phyloP scores from a whole-genome alignment of 2,113 vertebrate species.

The Puntigrus tetrazona region DNA sequence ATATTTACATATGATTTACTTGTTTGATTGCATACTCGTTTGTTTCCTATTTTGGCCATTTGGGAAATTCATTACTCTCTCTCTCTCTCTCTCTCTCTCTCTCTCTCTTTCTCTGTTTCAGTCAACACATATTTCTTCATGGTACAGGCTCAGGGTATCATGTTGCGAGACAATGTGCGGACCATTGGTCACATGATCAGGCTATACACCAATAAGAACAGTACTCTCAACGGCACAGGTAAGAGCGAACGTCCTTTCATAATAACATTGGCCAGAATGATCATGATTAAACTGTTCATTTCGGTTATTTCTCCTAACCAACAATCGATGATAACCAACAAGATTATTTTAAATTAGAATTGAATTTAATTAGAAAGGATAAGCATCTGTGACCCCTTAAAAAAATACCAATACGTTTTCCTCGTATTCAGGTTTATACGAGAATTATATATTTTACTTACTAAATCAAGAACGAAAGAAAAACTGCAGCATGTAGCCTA shows the following conservation, averaged over 20 bases:
- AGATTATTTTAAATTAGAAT: too few relatives aligned
- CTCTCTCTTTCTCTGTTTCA: constrained; percentile 57
- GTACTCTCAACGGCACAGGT: constrained; percentile 94
- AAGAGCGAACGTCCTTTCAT: constrained; percentile 59
- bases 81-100: not conserved
- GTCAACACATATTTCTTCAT: constrained; percentile 98
- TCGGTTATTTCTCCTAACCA: too few relatives aligned
- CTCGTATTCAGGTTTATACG: too few relatives aligned
- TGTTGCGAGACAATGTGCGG: constrained; percentile 94
- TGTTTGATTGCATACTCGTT: not conserved
- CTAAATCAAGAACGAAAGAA: too few relatives aligned
- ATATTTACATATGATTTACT: not conserved
- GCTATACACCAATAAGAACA: constrained; percentile 93
- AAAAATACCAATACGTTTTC: too few relatives aligned
- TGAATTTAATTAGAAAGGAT: too few relatives aligned
- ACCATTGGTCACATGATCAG: constrained; percentile 95
- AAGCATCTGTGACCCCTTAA: too few relatives aligned
- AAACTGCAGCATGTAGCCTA: too few relatives aligned
- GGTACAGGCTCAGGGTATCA: constrained; percentile 97
- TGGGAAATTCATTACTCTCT: not conserved
- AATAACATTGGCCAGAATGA: not conserved
- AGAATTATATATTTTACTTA: too few relatives aligned
- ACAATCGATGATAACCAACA: too few relatives aligned
- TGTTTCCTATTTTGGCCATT: not conserved
- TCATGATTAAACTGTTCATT: not conserved